Base-by-base conservation (phyloP, 2,797 vertebrate species). In the Alfaro cultratus region DNA sequence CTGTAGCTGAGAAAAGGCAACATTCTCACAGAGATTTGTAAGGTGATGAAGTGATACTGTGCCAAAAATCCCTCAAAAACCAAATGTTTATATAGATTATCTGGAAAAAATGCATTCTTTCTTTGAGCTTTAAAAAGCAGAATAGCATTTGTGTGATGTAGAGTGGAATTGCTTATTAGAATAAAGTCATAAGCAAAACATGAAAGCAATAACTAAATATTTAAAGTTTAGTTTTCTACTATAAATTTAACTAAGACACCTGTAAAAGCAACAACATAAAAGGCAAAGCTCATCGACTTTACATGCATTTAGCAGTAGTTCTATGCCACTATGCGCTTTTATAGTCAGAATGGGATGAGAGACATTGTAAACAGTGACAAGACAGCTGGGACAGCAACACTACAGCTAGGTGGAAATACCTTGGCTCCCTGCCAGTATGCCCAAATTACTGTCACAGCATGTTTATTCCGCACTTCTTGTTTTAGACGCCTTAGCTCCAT, bases 341-440 rank as follows among this genome's bases (percentile, higher is more conserved):
- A 77, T 45, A 41, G 78, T 15, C 74, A 78, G 80, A 57, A 75
- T 41, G 83, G 77, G 74, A 81, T 9, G 68, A 85, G 68, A 85
- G 87, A 88, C 43, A 53, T 9, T 82, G 80, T 68, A 78, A 77
- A 86, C 81, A 77, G 76, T 47, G 85, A 88, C 86, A 85, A 87
- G 89, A 89, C 88, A 91, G 85, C 85, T 79, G 86, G 80, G 89
- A 93, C 80, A 89, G 82, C 82, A 55, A 92, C 82, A 89, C 89
- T 80, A 79, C 62, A 16, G 79, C 90, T 85, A 81, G 75, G 82
- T 84, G 83, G 72, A 96, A 97, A 96, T 99, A 99, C 98, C 98
- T 99, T 97, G 80, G 96, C 97, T 97, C 98, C 99, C 96, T 97
- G 98, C 99, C 99, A 99, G 97, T 94, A 98, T 92, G 97, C 97